phyloP scores from a whole-genome alignment of 2,888 invertebrate species.

The Panopea generosa region DNA sequence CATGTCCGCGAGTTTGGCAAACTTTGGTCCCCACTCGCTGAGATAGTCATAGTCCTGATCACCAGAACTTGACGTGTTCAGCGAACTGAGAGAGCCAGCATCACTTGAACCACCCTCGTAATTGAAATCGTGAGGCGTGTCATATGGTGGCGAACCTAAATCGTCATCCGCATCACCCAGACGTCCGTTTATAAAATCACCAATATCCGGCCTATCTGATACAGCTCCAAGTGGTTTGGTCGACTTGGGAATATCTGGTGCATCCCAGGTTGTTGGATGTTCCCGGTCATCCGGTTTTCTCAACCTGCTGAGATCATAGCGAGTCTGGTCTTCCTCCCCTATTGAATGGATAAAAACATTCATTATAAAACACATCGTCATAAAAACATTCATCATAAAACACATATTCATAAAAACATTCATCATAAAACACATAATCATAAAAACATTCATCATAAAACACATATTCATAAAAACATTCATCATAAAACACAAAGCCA shows the following conservation, averaged over 20 bases:
- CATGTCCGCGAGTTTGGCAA: slow-evolving; percentile 98
- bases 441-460: too few relatives aligned
- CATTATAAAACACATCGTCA: too few relatives aligned
- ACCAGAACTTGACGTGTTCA: slow-evolving; percentile 92
- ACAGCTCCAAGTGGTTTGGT: slow-evolving; percentile 62
- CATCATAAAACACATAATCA: too few relatives aligned
- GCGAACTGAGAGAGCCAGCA: slow-evolving; percentile 97
- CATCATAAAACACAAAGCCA: too few relatives aligned
- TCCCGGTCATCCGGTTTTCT: slow-evolving; percentile 90
- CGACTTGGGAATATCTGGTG: slow-evolving; percentile 38
- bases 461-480: too few relatives aligned
- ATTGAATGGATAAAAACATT: not conserved
- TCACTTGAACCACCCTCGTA: slow-evolving; percentile 98
- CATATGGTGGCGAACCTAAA: slow-evolving; percentile 98
- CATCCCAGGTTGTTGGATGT: slow-evolving; percentile 47
- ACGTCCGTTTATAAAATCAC: slow-evolving; percentile 98
- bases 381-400: too few relatives aligned
- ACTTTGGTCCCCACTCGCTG: slow-evolving; percentile 98
- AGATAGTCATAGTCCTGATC: slow-evolving; percentile 99
- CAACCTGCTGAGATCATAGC: slow-evolving; percentile 98
- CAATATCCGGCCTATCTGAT: slow-evolving; percentile 87
- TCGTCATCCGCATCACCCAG: slow-evolving; percentile 98
- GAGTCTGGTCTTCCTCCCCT: slow-evolving; percentile 97
- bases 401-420: too few relatives aligned
- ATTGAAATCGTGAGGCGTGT: slow-evolving; percentile 98